Evolutionary conservation across 2,113 vertebrate genomes (phyloP).

Genomic region (Cyphomyrus plagiostoma): DNA sequence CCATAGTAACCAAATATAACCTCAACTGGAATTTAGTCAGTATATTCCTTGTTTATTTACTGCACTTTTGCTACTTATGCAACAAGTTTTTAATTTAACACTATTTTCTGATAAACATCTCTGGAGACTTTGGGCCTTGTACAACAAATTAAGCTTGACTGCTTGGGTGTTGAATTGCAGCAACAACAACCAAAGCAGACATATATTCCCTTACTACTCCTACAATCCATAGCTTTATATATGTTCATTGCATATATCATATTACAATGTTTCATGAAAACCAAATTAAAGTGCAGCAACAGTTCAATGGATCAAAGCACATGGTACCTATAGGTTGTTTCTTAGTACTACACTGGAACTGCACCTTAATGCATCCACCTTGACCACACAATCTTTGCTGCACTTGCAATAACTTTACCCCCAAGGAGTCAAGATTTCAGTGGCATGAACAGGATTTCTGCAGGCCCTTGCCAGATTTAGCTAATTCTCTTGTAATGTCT

Average conservation of each 20-base stretch:
- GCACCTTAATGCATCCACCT: background rate
- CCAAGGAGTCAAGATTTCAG: background rate
- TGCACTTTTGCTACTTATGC: background rate
- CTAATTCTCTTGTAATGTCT: background rate
- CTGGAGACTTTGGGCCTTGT: background rate
- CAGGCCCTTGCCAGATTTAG: background rate
- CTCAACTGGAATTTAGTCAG: background rate
- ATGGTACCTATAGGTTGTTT: background rate
- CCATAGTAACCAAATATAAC: slow-evolving; percentile 1
- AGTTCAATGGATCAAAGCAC: background rate
- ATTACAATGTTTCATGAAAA: background rate
- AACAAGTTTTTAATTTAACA: slow-evolving; percentile 4
- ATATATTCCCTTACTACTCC: background rate
- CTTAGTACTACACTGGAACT: background rate
- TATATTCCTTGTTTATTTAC: background rate
- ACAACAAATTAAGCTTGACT: background rate
- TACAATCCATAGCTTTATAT: background rate
- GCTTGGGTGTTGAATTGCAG: background rate
- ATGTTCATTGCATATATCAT: background rate
- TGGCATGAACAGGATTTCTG: background rate
- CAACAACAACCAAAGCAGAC: background rate
- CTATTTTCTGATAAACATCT: background rate
- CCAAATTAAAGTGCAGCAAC: background rate
- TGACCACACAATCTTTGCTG: background rate
- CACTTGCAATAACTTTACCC: background rate